Evolutionary conservation across 2,888 invertebrate species (phyloP), one percentile per base, ranked within the genome.

Genomic region (Drosophila crucigera): DNA sequence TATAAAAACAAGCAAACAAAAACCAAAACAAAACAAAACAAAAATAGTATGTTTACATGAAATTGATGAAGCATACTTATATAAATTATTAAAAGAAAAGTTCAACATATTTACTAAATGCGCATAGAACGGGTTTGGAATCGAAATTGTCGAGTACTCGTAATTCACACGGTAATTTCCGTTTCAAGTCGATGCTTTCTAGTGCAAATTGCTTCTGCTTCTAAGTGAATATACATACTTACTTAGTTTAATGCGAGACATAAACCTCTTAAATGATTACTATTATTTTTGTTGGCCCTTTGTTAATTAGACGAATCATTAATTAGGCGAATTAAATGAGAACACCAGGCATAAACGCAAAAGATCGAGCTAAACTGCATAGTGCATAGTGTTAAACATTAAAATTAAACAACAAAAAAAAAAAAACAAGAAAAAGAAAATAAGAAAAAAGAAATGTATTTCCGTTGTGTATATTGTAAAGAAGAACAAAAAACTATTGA

Each of bases 401-500:
- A 70, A 50, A 63, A 50, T 47, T 47, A 47, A 47, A 47, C 5
- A 47, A 63, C 37, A n/a, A n/a, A 19, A 30, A 63, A 55, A n/a
- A n/a, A 19, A 30, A 30, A 30, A 30, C 30, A 30, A 30, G 30
- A 30, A 30, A 11, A 14, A 37, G 37, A 11, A 22, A 11, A 22
- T 31, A 31, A 31, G 5, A 28, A 39, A 56, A 39, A 30, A n/a
- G 4, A 56, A 56, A 16, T 58, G 58, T 76, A 80, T 75, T 90
- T 87, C 89, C 84, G 90, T 87, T 87, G 90, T 87, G 91, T 87
- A 91, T 76, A 87, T 89, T 87, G 89, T 87, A 87, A 91, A 90
- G 73, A 72, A 60, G 47, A 47, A 72, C 50, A 76, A 67, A 72
- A 89, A 89, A 76, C 76, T 83, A 80, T 83, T 73, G 75, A 76